Evolutionary conservation across 2,888 invertebrate genomes (phyloP).

Genomic region (Brachynemurus nebulosus): DNA sequence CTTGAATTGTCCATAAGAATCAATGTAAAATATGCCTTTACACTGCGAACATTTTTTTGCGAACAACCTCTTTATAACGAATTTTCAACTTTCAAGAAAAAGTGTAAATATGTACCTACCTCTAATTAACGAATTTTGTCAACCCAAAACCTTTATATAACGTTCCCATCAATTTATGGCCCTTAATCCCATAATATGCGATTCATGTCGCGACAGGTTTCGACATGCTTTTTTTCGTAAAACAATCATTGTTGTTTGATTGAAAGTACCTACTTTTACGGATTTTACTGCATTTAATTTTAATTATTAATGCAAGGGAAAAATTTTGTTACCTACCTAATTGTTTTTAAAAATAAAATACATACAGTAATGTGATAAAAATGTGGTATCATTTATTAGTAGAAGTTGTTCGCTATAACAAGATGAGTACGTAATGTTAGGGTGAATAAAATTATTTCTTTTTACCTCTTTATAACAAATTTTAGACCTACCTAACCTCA

Average conservation of each 20-base stretch:
- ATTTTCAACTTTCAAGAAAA: conserved; percentile 11
- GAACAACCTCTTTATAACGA: conserved; percentile 9
- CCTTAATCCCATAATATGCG: neutral
- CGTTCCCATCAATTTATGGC: neutral
- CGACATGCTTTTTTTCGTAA: conserved; percentile 8
- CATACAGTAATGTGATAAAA: neutral
- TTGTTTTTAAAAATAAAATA: neutral
- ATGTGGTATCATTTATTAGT: conserved; percentile 1
- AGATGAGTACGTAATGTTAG: conserved; percentile 4
- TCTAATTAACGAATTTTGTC: neutral
- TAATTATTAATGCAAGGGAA: neutral
- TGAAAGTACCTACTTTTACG: neutral
- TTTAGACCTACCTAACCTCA: conserved; percentile 11
- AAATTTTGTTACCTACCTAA: neutral
- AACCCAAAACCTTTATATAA: neutral
- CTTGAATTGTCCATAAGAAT: no score
- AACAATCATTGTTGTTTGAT: conserved; percentile 1
- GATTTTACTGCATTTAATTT: neutral
- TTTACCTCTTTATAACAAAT: conserved; percentile 8
- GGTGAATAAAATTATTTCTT: conserved; percentile 9
- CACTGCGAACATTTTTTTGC: conserved; percentile 16
- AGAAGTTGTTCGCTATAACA: conserved; percentile 3
- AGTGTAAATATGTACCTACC: no score
- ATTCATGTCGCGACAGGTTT: conserved; percentile 9
- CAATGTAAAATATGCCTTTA: no score